Conservation (phyloP, 2,113 vertebrate species). For the Opisthocomus hoazin region DNA sequence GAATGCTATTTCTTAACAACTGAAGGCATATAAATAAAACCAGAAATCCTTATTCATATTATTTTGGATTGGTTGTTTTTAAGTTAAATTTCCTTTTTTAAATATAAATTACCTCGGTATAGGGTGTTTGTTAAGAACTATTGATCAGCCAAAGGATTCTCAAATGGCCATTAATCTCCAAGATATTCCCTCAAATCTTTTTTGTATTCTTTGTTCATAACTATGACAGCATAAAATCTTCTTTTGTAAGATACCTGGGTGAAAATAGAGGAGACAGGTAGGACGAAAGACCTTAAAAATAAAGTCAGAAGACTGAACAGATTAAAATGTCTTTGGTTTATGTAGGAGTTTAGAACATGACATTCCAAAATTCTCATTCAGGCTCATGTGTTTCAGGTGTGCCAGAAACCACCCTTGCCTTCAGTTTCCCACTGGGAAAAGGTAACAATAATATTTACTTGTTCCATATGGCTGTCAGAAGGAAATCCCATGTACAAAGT, state of each 20-base stretch:
- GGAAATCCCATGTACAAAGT: not conserved
- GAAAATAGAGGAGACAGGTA: not conserved
- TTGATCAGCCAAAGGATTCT: not conserved
- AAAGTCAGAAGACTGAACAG: not conserved
- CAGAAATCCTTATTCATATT: not conserved
- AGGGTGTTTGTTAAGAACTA: not conserved
- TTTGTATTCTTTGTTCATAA: not conserved
- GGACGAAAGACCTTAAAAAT: not conserved
- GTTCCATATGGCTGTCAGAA: not conserved
- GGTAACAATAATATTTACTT: not conserved
- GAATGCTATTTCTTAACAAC: not conserved
- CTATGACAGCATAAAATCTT: not conserved
- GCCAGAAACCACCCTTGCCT: not conserved
- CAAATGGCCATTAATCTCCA: not conserved
- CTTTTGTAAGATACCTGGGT: not conserved
- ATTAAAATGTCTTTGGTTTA: not conserved
- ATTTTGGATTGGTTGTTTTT: not conserved
- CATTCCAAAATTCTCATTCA: not conserved
- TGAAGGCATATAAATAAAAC: not conserved
- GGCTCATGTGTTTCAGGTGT: not conserved
- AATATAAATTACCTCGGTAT: not conserved
- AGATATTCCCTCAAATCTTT: not conserved
- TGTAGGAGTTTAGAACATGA: not conserved
- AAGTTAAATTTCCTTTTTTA: not conserved
- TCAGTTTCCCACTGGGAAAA: not conserved